Percentiles rank a stretch among this genome's conserved stretches.
Conservation (phyloP, 2,797 vertebrate species). For the Cuculus canorus region DNA sequence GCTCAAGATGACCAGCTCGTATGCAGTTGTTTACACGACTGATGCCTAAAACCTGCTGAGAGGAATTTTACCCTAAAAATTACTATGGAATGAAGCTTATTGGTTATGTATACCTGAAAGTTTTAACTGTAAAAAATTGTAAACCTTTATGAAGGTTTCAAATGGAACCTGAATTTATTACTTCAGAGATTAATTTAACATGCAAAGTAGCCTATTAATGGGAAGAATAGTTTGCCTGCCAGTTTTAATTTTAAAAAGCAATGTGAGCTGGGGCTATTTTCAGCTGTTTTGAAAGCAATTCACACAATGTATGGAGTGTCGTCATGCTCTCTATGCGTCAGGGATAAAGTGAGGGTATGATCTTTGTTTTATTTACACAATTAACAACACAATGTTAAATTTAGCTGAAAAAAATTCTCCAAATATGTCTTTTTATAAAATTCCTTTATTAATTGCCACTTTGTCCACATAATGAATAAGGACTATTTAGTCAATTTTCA, state of each 20-base stretch:
- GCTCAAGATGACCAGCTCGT: neutral
- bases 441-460: neutral
- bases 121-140: neutral
- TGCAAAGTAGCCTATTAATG: neutral
- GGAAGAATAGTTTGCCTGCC: neutral
- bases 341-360: neutral
- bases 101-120: accelerated
- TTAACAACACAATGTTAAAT: constrained; percentile 1
- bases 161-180: neutral
- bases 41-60: neutral
- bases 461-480: neutral
- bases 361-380: neutral
- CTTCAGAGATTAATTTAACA: neutral
- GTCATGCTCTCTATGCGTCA: neutral
- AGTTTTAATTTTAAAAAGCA: constrained; percentile 10
- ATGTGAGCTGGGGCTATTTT: neutral
- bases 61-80: neutral
- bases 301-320: neutral
- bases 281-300: neutral
- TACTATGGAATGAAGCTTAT: neutral
- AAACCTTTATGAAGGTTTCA: neutral
- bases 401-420: neutral
- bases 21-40: neutral
- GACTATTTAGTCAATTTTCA: neutral
- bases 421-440: neutral